Evolutionary conservation across 2,797 vertebrate genomes (phyloP), one percentile per base, ranked within the genome.

Genomic region (Lithobates pipiens): DNA sequence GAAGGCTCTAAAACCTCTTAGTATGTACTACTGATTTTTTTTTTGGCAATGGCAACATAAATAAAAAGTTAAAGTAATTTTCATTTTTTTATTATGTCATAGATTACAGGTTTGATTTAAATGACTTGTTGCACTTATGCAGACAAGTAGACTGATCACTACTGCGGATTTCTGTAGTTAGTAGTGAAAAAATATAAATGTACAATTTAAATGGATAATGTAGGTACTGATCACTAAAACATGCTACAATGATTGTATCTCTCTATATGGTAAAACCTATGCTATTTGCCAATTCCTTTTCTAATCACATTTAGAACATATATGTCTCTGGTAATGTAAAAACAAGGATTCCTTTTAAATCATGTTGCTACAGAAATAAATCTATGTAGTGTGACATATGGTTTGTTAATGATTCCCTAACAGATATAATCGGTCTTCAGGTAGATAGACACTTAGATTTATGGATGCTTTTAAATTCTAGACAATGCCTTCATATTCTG

Each of bases 391-490:
- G 70, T 81, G 79, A 82, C 80, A 82, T 82, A 82, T 74, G 80
- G 80, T 82, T 82, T 82, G 80, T 73, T 82, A 82, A 82, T 74
- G 80, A 82, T 63, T 73, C 54, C 61, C 70, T 82, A 82, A 82
- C 80, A 82, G 70, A 82, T 73, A 82, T 82, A 82, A 82, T 82
- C 80, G 50, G 80, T 82, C 80, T 82, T 74, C 80, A 73, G 80
- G 80, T 82, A 50, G 80, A 74, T 61, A 73, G 80, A 82, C 80
- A 74, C 72, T 65, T 65, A 73, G 80, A 82, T 82, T 82, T 82
- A 82, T 82, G 54, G 54, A 65, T 29, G 70, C 50, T 73, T 74
- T 82, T 82, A 82, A 82, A 73, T 74, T 82, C 54, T 42, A 82
- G 80, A 82, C 80, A 82, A 42, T 82, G 54, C 70, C 80, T 65